Conservation (phyloP, 2,113 vertebrate genomes). For the Grus americana region DNA sequence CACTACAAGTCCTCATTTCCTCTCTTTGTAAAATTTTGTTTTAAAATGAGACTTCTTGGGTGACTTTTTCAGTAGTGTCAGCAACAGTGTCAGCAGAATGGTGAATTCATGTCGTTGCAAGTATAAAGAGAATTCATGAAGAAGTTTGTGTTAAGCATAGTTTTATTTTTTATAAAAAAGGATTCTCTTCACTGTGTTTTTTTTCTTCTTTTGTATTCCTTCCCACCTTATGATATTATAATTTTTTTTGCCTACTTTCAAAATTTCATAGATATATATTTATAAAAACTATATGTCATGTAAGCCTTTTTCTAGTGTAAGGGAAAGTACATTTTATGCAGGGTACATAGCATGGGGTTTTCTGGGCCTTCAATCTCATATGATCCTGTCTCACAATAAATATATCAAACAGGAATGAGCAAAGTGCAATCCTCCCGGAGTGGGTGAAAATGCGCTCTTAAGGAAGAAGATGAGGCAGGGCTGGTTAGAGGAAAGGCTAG, state of each 20-base stretch:
- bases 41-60: slow-evolving; percentile 29
- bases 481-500: background rate
- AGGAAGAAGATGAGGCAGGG: background rate
- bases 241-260: slow-evolving; percentile 55
- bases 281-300: slow-evolving; percentile 51
- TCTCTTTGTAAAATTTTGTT: slow-evolving; percentile 18
- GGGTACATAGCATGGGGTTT: slow-evolving; percentile 25
- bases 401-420: background rate
- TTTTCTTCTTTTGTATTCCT: slow-evolving; percentile 32
- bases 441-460: background rate
- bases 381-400: slow-evolving; percentile 26
- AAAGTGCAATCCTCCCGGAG: background rate
- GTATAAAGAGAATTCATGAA: slow-evolving; percentile 68
- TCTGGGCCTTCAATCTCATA: slow-evolving; percentile 26
- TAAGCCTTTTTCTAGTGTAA: slow-evolving; percentile 42
- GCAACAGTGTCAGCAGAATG: slow-evolving; percentile 61
- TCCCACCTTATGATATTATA: slow-evolving; percentile 39
- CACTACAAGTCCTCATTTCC: slow-evolving; percentile 1
- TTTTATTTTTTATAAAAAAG: background rate
- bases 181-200: slow-evolving; percentile 1
- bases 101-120: slow-evolving; percentile 33
- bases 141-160: slow-evolving; percentile 54
- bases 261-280: slow-evolving; percentile 48
- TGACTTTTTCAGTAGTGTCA: slow-evolving; percentile 47
- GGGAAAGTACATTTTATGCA: slow-evolving; percentile 27